Percentiles rank a stretch among this genome's conserved stretches.
Evolutionary conservation across 2,888 invertebrate genomes (phyloP).

Genomic region (Stomorhina lunata): DNA sequence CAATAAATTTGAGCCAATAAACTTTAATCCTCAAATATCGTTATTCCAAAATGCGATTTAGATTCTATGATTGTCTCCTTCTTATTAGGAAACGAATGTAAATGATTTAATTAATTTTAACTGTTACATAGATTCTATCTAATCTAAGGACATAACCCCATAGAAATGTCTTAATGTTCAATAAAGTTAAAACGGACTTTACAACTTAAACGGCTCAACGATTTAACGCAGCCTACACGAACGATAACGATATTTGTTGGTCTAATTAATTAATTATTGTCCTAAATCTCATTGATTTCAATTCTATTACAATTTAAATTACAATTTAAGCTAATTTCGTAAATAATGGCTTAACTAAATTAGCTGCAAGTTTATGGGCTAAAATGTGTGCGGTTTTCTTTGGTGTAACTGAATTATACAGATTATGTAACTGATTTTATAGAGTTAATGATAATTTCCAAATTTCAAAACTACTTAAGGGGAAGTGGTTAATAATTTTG

Average conservation of each 20-base stretch:
- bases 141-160: too few relatives aligned
- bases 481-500: too few relatives aligned
- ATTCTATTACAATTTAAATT: background rate
- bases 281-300: background rate
- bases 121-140: background rate
- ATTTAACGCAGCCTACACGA: background rate
- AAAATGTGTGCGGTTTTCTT: background rate
- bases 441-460: background rate
- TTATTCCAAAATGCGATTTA: too few relatives aligned
- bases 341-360: background rate
- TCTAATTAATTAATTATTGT: background rate
- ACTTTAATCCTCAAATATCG: too few relatives aligned
- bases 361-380: background rate
- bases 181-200: background rate
- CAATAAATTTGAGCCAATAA: too few relatives aligned
- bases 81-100: too few relatives aligned
- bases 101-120: background rate
- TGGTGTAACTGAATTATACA: background rate
- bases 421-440: background rate
- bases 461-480: too few relatives aligned
- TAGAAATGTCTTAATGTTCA: too few relatives aligned
- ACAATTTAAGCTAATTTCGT: background rate
- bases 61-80: too few relatives aligned
- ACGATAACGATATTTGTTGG: background rate
- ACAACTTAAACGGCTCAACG: background rate